Evolutionary conservation across 2,113 vertebrate species (phyloP), one percentile per base, ranked within the genome.

Genomic region (Scartelaos histophorus): DNA sequence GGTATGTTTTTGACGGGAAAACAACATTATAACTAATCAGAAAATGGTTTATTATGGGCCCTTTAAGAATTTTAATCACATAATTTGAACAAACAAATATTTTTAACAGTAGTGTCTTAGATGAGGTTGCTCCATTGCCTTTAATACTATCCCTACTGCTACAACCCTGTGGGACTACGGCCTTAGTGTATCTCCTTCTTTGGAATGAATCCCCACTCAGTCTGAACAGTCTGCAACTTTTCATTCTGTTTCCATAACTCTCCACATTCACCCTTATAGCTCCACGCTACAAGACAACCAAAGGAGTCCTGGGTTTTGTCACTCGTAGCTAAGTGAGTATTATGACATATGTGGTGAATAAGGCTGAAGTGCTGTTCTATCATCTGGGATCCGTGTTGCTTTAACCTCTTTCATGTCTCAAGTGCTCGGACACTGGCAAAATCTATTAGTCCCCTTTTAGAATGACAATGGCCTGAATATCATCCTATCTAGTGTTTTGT

Each of bases 401-500:
- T 88, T 91, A 83, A 90, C 83, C 86, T 85, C 84, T 87, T 89
- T 79, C 81, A 88, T 83, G 82, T 87, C 85, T 93, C 87, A 88
- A 92, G 89, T 89, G 88, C 75, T 81, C 19, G 45, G 89, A 90
- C 84, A 89, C 80, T 87, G 89, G 78, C 86, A 76, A 90, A 90
- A 90, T 91, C 84, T 92, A 91, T 92, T 92, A 90, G 87, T 64
- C 68, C 47, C 69, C 81, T 85, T 88, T 90, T 80, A 88, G 85
- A 88, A 87, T 82, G 58, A 87, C 87, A 91, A 90, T 91, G 85
- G 69, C 57, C n/a, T 43, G 74, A 88, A 88, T 84, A 80, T 88
- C 84, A 74, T 75, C 82, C 84, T 84, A 85, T 92, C 89, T 76
- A 85, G 86, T 84, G 82, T 90, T 91, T 91, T 92, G 90, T 92